Percentiles rank a stretch among this genome's conserved stretches.
phyloP scores from a whole-genome alignment of 2,797 vertebrate genomes.

The Crotalus adamanteus region DNA sequence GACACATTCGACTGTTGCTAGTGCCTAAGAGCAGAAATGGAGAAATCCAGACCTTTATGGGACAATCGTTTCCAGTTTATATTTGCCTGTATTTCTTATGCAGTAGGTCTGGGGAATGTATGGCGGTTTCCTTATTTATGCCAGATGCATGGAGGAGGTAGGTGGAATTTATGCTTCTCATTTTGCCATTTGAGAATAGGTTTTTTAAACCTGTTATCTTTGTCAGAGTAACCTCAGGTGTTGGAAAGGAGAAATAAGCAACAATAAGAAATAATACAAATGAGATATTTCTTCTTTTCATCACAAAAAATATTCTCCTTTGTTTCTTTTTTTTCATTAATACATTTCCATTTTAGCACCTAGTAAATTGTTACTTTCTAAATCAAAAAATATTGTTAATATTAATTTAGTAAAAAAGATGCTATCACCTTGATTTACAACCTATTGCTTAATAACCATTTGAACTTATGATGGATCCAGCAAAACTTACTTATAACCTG shows the following conservation, averaged over 20 bases:
- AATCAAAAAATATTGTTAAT: not conserved
- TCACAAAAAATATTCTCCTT: not conserved
- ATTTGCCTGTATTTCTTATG: conserved; percentile 90
- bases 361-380: not conserved
- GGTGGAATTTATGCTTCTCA: conserved; percentile 61
- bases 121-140: conserved; percentile 97
- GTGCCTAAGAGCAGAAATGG: conserved; percentile 61
- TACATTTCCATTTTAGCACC: not conserved
- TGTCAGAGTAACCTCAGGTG: fast-evolving
- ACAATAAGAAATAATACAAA: not conserved
- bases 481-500: not conserved
- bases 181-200: not conserved
- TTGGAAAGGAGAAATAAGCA: not conserved
- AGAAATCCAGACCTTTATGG: conserved; percentile 82
- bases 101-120: conserved; percentile 93
- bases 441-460: not conserved
- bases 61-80: conserved; percentile 85
- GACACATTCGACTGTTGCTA: conserved; percentile 15
- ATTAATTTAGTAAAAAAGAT: not conserved
- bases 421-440: not conserved
- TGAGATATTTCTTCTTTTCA: not conserved
- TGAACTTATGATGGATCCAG: not conserved
- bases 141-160: conserved; percentile 95
- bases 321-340: not conserved
- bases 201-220: not conserved